A percentile compares a stretch with the other conserved stretches of the same genome.
phyloP scores from a whole-genome alignment of 37 sponge, comb jelly and placozoan species.

The Haliclona indistincta region DNA sequence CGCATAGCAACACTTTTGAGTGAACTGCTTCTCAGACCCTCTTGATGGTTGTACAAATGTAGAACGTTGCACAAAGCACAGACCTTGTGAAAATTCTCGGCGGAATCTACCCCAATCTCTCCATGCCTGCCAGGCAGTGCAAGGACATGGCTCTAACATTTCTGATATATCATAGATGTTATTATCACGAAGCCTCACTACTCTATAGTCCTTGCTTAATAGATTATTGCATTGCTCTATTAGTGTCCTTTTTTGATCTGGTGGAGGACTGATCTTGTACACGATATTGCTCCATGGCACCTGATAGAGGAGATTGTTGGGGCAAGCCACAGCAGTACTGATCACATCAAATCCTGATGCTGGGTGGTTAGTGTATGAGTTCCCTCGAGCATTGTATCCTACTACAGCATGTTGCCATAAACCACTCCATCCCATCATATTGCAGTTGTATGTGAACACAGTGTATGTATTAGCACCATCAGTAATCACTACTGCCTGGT shows the following conservation, averaged over 20 bases:
- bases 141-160: conserved; percentile 16
- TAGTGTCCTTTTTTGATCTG: not conserved
- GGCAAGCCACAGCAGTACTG: conserved; percentile 27
- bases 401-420: conserved; percentile 15
- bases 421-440: conserved; percentile 62
- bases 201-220: not conserved
- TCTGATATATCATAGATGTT: not conserved
- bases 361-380: conserved; percentile 35
- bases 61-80: no score
- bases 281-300: conserved; percentile 29
- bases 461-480: conserved; percentile 50
- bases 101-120: not conserved
- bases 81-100: no score
- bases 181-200: no score
- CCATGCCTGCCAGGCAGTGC: conserved; percentile 24
- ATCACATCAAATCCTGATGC: not conserved
- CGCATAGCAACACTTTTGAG: no score
- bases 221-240: not conserved
- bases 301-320: conserved; percentile 16
- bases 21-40: no score
- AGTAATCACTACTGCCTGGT: conserved; percentile 71
- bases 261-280: conserved; percentile 27
- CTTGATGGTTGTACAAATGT: no score
- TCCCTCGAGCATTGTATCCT: conserved; percentile 55
- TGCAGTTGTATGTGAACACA: conserved; percentile 73